Evolutionary conservation across 2,797 vertebrate species (phyloP), one percentile per base, ranked within the genome.

Genomic region (Acipenser oxyrinchus): DNA sequence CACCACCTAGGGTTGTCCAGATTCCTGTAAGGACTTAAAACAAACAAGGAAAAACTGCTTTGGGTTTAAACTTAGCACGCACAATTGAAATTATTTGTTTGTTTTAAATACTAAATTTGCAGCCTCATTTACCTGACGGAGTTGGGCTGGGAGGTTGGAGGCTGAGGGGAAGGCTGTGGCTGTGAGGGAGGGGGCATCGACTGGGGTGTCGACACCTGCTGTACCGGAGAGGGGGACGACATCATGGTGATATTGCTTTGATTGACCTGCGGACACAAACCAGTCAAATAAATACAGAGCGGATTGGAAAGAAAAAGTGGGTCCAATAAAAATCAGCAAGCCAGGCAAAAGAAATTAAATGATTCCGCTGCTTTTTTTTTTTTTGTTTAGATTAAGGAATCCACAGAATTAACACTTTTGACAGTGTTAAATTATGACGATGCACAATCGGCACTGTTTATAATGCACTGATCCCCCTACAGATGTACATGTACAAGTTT

Each of bases 161-260:
- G 93, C 74, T 99, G 96, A 0, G 95, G 95, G 0, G 95, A 96
- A 0, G 95, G 96, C 81, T 92, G 91, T 0, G 88, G 88, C 76
- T 95, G 94, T 0, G 95, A 94, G 0, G 96, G 96, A 0, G 95
- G 96, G 0, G 93, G 94, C 96, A 97, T 97, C 0, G 94, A 85
- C 66, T 94, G 95, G 0, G 94, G 93, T 0, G 93, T 93, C 75
- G 89, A 91, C 11, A 89, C 93, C 78, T 95, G 95, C 60, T 90
- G 89, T 66, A 92, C 92, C 0, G 94, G 94, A 10, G 96, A 98
- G 0, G 95, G 93, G 0, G 95, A 96, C 1, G 95, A 95, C 88
- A 97, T 94, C 88, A 93, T 92, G 15, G 81, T 84, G 74, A 88
- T 87, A 73, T 72, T 85, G 75, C 61, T 85, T 78, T 91, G 90